Evolutionary conservation across 2,888 invertebrate species (phyloP).

Genomic region (Mimachlamys varia): DNA sequence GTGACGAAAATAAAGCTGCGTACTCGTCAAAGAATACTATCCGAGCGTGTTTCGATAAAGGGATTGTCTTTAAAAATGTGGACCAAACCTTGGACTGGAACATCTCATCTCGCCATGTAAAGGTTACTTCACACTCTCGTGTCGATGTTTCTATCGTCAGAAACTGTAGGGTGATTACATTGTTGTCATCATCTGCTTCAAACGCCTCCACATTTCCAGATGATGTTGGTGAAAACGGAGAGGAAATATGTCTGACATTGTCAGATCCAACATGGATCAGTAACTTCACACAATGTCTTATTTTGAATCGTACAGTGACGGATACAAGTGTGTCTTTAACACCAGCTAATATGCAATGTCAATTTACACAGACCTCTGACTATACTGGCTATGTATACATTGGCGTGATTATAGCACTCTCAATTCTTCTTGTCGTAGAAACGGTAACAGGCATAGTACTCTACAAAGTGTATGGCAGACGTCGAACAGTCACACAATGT

Average conservation of each 20-base stretch:
- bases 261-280: not conserved
- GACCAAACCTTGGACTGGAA: not conserved
- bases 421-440: not conserved
- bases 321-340: too few species aligned
- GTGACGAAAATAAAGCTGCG: not conserved
- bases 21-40: not conserved
- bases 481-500: not conserved
- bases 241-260: not conserved
- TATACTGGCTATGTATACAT: not conserved
- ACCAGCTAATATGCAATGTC: not conserved
- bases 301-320: not conserved
- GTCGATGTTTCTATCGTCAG: not conserved
- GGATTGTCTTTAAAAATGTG: not conserved
- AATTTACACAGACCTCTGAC: not conserved
- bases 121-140: not conserved
- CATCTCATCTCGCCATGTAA: not conserved
- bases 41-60: not conserved
- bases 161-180: not conserved
- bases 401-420: not conserved
- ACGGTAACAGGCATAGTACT: not conserved
- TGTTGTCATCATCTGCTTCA: not conserved
- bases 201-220: not conserved
- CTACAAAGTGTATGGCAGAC: not conserved
- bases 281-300: not conserved
- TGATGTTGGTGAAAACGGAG: not conserved